phyloP scores from a whole-genome alignment of 2,888 invertebrate species.

The Synergus laeviventris region DNA sequence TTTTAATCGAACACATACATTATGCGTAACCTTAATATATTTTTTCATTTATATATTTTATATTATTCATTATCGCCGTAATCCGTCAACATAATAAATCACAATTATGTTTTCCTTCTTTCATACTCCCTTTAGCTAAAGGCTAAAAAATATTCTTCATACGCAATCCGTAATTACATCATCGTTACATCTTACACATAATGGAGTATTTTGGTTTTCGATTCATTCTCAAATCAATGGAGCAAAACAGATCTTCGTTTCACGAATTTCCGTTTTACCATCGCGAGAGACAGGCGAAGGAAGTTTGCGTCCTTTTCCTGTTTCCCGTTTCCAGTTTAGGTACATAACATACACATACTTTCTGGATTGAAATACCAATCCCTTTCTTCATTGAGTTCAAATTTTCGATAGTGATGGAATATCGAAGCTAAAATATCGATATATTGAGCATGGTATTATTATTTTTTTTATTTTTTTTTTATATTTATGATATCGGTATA shows the following conservation, averaged over 20 bases:
- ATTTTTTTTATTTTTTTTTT: not conserved
- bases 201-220: slow-evolving; percentile 64
- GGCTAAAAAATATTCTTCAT: slow-evolving; percentile 58
- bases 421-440: too few relatives aligned
- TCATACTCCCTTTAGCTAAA: slow-evolving; percentile 48
- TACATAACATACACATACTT: slow-evolving; percentile 2
- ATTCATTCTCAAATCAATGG: slow-evolving; percentile 46
- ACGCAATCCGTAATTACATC: slow-evolving; percentile 52
- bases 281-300: not conserved
- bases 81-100: slow-evolving; percentile 69
- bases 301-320: not conserved
- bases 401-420: not conserved
- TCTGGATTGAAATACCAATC: not conserved
- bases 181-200: slow-evolving; percentile 55
- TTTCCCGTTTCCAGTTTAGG: slow-evolving; percentile 4
- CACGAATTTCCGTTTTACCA: not conserved
- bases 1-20: slow-evolving; percentile 57
- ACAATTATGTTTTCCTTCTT: slow-evolving; percentile 63
- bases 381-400: not conserved
- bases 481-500: not conserved
- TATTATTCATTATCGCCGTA: slow-evolving; percentile 57
- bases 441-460: too few relatives aligned
- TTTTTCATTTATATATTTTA: slow-evolving; percentile 57
- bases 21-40: slow-evolving; percentile 63
- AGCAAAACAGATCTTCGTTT: slow-evolving; percentile 17